phyloP scores from a whole-genome alignment of 2,888 invertebrate species.

The Philereme vetulata region DNA sequence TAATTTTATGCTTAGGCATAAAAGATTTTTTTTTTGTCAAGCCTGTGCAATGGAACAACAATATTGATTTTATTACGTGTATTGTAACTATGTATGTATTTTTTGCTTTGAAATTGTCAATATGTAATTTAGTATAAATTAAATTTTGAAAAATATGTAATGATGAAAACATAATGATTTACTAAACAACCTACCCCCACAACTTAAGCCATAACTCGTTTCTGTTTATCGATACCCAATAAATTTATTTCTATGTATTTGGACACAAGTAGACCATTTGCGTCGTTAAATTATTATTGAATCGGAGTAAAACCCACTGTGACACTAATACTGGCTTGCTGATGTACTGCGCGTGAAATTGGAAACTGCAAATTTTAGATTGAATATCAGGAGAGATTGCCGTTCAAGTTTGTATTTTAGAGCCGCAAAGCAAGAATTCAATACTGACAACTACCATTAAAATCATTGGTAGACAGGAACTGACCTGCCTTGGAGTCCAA shows the following conservation, averaged over 20 bases:
- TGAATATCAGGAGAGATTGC: slow-evolving; percentile 24
- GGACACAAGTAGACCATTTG: slow-evolving; percentile 33
- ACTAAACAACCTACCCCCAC: slow-evolving; percentile 8
- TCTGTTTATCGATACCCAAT: slow-evolving; percentile 45
- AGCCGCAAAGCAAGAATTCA: slow-evolving; percentile 5
- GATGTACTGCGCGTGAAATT: slow-evolving; percentile 47
- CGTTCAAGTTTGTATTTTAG: slow-evolving; percentile 32
- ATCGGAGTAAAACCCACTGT: slow-evolving; percentile 57
- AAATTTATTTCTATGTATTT: slow-evolving; percentile 50
- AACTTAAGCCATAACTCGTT: slow-evolving; percentile 15
- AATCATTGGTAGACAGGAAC: slow-evolving; percentile 4
- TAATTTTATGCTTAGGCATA: too few species aligned
- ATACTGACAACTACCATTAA: slow-evolving; percentile 9
- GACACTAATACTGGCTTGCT: slow-evolving; percentile 58
- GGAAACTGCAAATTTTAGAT: slow-evolving; percentile 33
- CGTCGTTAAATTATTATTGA: slow-evolving; percentile 60
- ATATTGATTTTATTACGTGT: too few species aligned
- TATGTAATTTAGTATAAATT: too few species aligned
- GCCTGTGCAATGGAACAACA: too few species aligned
- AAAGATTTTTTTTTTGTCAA: too few species aligned
- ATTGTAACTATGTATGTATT: too few species aligned
- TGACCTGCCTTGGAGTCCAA: slow-evolving; percentile 4
- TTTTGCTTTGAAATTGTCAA: too few species aligned
- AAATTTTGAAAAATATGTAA: too few species aligned
- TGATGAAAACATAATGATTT: too few species aligned